Percentiles rank a stretch among this genome's conserved stretches.
These are phyloP conservation scores for Nothoprocta pentlandii DNA, from an alignment of 2,113 vertebrate species.

Conservation along the genomic window DNA sequence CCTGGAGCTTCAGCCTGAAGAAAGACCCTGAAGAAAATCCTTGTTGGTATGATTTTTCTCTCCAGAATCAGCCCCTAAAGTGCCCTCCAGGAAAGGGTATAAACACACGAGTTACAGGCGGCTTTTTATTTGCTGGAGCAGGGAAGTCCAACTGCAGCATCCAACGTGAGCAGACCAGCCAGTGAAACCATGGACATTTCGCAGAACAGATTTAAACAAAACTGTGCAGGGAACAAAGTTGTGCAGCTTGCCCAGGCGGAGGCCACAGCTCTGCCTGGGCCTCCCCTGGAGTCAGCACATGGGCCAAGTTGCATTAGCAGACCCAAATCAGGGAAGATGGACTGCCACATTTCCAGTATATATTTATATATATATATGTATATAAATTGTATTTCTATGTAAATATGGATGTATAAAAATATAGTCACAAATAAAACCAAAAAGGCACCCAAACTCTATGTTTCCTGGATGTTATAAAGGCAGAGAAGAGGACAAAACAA, in stretches of 20 bases:
- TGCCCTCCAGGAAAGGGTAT: not conserved
- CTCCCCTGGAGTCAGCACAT: rapidly evolving
- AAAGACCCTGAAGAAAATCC: not conserved
- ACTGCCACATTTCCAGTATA: rapidly evolving
- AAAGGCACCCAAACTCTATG: rapidly evolving
- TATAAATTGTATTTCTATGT: too few species aligned
- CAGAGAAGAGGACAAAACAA: not conserved
- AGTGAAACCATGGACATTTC: not conserved
- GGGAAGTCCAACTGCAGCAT: rapidly evolving
- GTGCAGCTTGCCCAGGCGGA: rapidly evolving
- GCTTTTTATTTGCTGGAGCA: not conserved
- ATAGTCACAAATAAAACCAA: not conserved
- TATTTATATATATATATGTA: too few species aligned
- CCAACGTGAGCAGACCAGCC: rapidly evolving
- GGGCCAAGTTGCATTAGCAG: rapidly evolving
- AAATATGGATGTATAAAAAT: too few species aligned
- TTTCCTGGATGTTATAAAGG: not conserved
- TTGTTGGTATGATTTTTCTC: rapidly evolving
- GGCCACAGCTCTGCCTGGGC: rapidly evolving
- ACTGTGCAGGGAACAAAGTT: rapidly evolving
- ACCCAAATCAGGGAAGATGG: not conserved
- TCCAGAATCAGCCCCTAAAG: not conserved
- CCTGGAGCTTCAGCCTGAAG: not conserved
- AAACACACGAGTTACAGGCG: not conserved
- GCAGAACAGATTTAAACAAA: not conserved